These are phyloP conservation scores for Lates japonicus DNA, from an alignment of 2,797 vertebrate species.

Conservation along the genomic window DNA sequence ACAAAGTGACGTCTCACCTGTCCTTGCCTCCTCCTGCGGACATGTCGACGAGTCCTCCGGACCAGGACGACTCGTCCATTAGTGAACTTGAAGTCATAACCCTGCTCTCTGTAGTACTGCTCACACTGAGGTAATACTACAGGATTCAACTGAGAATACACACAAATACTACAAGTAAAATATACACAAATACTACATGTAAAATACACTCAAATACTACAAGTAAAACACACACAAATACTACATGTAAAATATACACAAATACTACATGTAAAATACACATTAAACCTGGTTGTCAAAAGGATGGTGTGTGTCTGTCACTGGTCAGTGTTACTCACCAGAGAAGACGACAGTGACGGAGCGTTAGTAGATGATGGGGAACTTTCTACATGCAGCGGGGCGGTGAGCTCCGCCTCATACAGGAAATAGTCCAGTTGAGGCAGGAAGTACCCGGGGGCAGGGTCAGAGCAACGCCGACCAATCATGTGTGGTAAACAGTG, in stretches of 20 bases:
- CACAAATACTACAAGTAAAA: background rate
- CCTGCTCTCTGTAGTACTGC: constrained; percentile 87
- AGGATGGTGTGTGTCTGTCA: too few relatives aligned
- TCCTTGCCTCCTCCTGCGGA: constrained; percentile 63
- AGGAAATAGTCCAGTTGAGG: constrained; percentile 89
- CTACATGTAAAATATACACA: constrained; percentile 18
- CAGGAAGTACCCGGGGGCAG: constrained; percentile 89
- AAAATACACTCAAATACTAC: constrained; percentile 15
- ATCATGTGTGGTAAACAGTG: constrained; percentile 88
- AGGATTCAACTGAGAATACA: constrained; percentile 78
- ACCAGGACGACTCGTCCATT: constrained; percentile 88
- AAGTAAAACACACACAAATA: background rate
- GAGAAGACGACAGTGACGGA: constrained; percentile 54
- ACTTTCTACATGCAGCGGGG: constrained; percentile 66
- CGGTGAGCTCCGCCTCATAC: constrained; percentile 91
- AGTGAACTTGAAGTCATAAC: constrained; percentile 86
- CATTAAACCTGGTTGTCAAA: too few relatives aligned
- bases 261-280: background rate
- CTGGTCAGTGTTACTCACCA: constrained; percentile 78
- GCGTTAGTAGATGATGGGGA: constrained; percentile 41
- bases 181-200: background rate
- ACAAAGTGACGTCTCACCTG: constrained; percentile 50
- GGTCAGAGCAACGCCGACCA: constrained; percentile 86
- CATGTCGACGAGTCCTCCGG: constrained; percentile 76
- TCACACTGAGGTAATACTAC: constrained; percentile 86